A percentile compares a stretch with the other conserved stretches of the same genome.
Evolutionary conservation across 2,797 vertebrate species (phyloP).

Genomic region (Phrynocephalus forsythii): DNA sequence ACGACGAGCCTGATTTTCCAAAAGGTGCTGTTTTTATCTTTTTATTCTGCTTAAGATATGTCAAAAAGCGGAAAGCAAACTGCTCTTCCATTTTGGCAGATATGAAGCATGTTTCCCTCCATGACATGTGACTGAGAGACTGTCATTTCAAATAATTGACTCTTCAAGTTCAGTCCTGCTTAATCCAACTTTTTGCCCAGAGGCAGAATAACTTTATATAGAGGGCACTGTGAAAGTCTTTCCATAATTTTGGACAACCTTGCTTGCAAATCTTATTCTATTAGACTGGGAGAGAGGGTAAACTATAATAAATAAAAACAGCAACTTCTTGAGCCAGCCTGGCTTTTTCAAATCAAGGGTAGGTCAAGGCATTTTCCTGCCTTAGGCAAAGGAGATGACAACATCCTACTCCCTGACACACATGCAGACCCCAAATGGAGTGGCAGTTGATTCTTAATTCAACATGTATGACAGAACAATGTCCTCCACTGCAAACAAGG

Average conservation of each 20-base stretch:
- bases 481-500: background rate
- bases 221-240: background rate
- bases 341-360: background rate
- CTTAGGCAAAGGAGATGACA: background rate
- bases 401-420: background rate
- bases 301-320: background rate
- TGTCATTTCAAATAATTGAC: conserved; percentile 40
- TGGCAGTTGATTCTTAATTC: background rate
- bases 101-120: conserved; percentile 40
- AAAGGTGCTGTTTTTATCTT: conserved; percentile 45
- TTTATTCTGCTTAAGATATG: conserved; percentile 31
- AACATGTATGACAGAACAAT: background rate
- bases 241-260: background rate
- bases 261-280: background rate
- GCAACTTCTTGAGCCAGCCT: background rate
- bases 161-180: conserved; percentile 9
- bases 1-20: conserved; percentile 41
- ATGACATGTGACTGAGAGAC: conserved; percentile 37
- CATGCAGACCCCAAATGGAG: background rate
- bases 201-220: conserved; percentile 9
- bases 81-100: conserved; percentile 17
- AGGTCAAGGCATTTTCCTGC: background rate
- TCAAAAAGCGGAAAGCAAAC: conserved; percentile 22
- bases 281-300: background rate
- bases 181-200: conserved; percentile 12